phyloP scores from a whole-genome alignment of 2,888 invertebrate genomes.

The Cotesia congregata region DNA sequence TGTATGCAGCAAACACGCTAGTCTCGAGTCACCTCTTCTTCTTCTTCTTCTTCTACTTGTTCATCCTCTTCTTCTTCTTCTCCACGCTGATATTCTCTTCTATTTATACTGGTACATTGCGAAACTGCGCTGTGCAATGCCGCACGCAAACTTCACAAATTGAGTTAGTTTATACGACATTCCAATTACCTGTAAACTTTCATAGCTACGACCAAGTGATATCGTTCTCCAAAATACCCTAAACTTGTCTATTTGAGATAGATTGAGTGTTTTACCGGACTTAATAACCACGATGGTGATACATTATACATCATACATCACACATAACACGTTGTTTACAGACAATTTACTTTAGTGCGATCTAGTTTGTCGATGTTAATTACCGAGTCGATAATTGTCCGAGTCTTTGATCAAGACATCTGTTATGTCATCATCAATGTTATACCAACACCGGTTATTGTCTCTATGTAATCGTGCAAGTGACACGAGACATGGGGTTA shows the following conservation, averaged over 20 bases:
- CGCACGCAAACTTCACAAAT: conserved; percentile 42
- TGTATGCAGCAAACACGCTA: conserved; percentile 23
- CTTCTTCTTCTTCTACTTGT: conserved; percentile 13
- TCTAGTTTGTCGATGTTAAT: background rate
- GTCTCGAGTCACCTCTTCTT: conserved; percentile 27
- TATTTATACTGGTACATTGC: background rate
- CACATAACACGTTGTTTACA: no score
- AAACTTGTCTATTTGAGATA: conserved; percentile 3
- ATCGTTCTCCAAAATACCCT: conserved; percentile 7
- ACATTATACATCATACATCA: background rate
- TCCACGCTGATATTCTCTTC: background rate
- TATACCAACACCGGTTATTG: background rate
- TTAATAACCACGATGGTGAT: no score
- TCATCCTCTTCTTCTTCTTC: conserved; percentile 19
- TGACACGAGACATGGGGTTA: conserved; percentile 1
- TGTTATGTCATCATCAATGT: conserved; percentile 16
- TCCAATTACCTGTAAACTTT: conserved; percentile 50
- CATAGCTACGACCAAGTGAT: conserved; percentile 30
- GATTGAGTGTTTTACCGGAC: background rate
- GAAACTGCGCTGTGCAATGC: conserved; percentile 33
- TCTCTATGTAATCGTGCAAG: conserved; percentile 5
- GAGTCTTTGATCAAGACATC: background rate
- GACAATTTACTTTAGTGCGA: background rate
- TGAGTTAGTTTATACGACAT: conserved; percentile 48
- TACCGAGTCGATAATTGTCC: background rate